phyloP scores from a whole-genome alignment of 2,797 vertebrate genomes.

The Nyctalus aviator region DNA sequence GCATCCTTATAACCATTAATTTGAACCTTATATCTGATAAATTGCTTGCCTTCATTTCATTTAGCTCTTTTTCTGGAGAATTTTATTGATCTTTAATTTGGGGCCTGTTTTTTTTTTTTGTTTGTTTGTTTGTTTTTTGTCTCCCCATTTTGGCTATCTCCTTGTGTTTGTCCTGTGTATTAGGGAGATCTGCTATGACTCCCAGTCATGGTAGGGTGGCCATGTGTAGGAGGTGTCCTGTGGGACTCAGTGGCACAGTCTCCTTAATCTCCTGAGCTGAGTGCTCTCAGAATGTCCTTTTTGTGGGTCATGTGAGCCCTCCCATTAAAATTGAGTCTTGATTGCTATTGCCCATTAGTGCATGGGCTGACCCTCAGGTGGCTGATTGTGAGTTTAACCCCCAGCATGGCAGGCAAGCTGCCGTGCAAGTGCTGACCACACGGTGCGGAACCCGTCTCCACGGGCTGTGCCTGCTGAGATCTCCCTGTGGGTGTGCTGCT shows the following conservation, averaged over 20 bases:
- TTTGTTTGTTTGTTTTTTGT: no score
- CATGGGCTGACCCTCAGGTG: neutral
- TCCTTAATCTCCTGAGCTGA: neutral
- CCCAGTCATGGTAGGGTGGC: neutral
- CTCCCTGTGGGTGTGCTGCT: neutral
- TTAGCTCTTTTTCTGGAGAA: neutral
- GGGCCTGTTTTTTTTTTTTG: no score
- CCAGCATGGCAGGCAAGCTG: neutral
- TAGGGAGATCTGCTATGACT: neutral
- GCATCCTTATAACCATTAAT: neutral
- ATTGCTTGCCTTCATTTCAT: neutral
- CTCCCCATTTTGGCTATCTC: neutral
- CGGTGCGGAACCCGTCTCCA: fast-evolving
- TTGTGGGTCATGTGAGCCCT: neutral
- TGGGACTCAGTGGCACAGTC: neutral
- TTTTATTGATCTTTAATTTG: neutral
- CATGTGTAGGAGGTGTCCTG: neutral
- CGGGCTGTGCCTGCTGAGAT: neutral
- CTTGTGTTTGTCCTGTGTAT: neutral
- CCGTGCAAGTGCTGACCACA: neutral
- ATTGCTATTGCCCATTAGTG: neutral
- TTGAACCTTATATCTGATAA: neutral
- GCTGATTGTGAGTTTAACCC: neutral
- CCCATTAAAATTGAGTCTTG: neutral
- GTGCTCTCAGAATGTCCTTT: neutral